These are phyloP conservation scores for Temnothorax nylanderi DNA, from an alignment of 1,140 invertebrate species.

Conservation along the genomic window DNA sequence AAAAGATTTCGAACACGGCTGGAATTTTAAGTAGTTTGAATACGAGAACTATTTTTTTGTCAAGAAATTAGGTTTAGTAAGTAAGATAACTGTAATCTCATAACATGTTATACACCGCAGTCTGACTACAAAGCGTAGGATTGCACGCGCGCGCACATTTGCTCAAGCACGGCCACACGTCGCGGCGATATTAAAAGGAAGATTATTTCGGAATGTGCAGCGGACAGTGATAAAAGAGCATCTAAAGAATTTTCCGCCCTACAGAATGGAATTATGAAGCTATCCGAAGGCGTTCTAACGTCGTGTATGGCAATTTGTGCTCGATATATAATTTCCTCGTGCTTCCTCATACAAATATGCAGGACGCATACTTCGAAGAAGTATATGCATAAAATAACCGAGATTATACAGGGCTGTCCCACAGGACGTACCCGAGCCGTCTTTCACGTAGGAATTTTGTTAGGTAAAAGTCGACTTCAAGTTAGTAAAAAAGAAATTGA, in stretches of 20 bases:
- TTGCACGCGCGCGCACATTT: not conserved
- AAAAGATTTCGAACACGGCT: constrained; percentile 44
- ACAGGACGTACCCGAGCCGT: not conserved
- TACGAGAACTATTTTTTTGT: constrained; percentile 8
- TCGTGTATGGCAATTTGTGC: constrained; percentile 46
- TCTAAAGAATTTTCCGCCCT: constrained; percentile 51
- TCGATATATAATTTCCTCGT: constrained; percentile 53
- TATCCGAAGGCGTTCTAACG: constrained; percentile 54
- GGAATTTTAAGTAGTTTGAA: constrained; percentile 47
- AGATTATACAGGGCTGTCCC: constrained; percentile 22
- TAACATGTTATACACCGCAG: not conserved
- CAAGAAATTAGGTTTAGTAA: constrained; percentile 26
- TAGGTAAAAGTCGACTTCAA: constrained; percentile 16
- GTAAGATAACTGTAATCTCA: constrained; percentile 25
- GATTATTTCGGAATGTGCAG: constrained; percentile 47
- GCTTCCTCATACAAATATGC: constrained; percentile 49
- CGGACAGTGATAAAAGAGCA: constrained; percentile 49
- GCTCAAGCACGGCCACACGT: not conserved
- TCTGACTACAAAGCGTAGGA: not conserved
- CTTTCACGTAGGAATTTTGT: constrained; percentile 14
- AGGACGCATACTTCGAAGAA: constrained; percentile 48
- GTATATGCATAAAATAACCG: constrained; percentile 47
- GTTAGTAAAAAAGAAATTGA: not conserved
- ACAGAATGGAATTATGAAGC: constrained; percentile 47
- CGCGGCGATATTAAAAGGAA: constrained; percentile 46